A percentile compares a stretch with the other conserved stretches of the same genome.
Conservation (phyloP, 2,113 vertebrate genomes). For the Callipepla squamata region DNA sequence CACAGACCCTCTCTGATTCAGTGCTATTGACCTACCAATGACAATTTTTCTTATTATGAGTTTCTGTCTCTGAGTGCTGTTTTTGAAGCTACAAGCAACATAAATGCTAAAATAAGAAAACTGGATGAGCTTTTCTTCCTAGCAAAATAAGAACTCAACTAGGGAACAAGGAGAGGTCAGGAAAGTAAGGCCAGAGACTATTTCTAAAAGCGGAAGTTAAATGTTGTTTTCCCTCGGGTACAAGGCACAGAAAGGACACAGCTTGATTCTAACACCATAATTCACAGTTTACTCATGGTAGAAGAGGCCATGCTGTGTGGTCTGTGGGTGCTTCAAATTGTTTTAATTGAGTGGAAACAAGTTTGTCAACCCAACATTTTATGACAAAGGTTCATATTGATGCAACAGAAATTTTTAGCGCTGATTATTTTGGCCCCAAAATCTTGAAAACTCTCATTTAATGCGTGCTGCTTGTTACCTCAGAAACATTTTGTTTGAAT, state of each 20-base stretch:
- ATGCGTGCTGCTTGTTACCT: neutral
- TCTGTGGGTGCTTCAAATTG: accelerated
- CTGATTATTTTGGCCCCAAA: neutral
- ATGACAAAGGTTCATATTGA: neutral
- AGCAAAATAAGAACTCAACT: neutral
- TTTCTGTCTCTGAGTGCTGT: neutral
- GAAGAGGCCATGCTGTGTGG: neutral
- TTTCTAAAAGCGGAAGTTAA: neutral
- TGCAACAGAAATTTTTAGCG: neutral
- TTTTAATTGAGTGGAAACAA: neutral
- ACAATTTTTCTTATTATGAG: neutral
- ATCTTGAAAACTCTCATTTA: neutral
- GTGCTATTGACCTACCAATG: neutral
- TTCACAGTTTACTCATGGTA: neutral
- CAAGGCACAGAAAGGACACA: neutral
- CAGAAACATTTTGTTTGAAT: neutral
- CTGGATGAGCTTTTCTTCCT: neutral
- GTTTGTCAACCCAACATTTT: neutral
- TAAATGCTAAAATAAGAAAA: neutral
- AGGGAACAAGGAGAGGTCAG: neutral
- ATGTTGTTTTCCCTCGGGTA: neutral
- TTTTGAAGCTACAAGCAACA: neutral
- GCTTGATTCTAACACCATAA: neutral
- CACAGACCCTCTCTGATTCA: neutral
- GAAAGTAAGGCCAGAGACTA: accelerated